These are phyloP conservation scores for Hydractinia symbiolongicarpus DNA, from an alignment of 30 jellyfish, hydroid and myxozoan genomes.

Conservation along the genomic window DNA sequence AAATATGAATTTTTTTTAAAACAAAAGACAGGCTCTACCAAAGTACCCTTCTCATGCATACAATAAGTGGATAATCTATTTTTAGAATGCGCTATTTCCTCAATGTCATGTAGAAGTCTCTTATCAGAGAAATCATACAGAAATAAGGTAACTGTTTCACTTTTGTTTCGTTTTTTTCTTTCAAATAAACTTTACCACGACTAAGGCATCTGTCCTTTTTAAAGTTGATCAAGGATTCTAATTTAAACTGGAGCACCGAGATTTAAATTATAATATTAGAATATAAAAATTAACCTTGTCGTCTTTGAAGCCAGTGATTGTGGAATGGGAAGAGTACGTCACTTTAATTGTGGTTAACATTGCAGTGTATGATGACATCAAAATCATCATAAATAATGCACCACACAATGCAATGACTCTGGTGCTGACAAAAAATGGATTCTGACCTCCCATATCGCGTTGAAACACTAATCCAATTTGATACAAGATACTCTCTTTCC, in stretches of 20 bases:
- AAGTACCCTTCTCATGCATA: too few species aligned
- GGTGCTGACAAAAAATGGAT: slow-evolving; percentile 51
- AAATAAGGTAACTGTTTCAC: too few species aligned
- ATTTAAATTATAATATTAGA: background rate
- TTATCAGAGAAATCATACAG: background rate
- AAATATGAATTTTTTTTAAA: too few species aligned
- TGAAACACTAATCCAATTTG: slow-evolving; percentile 58
- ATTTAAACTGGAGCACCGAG: background rate
- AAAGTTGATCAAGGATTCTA: too few species aligned
- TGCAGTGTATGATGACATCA: slow-evolving; percentile 79
- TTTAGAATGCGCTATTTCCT: too few species aligned
- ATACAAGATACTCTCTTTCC: slow-evolving; percentile 51
- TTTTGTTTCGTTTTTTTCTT: too few species aligned
- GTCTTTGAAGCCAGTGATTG: slow-evolving; percentile 50
- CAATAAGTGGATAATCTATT: too few species aligned
- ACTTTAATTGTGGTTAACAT: slow-evolving; percentile 66
- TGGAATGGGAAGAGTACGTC: background rate
- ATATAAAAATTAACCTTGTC: slow-evolving; percentile 37
- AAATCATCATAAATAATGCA: slow-evolving; percentile 65
- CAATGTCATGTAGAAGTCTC: too few species aligned
- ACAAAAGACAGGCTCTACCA: too few species aligned
- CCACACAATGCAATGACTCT: slow-evolving; percentile 46
- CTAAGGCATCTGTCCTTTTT: too few species aligned
- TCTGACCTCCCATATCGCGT: slow-evolving; percentile 68
- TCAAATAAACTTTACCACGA: too few species aligned